These are phyloP conservation scores for Pogonus chalceus DNA, from an alignment of 1,140 invertebrate species.

Conservation along the genomic window DNA sequence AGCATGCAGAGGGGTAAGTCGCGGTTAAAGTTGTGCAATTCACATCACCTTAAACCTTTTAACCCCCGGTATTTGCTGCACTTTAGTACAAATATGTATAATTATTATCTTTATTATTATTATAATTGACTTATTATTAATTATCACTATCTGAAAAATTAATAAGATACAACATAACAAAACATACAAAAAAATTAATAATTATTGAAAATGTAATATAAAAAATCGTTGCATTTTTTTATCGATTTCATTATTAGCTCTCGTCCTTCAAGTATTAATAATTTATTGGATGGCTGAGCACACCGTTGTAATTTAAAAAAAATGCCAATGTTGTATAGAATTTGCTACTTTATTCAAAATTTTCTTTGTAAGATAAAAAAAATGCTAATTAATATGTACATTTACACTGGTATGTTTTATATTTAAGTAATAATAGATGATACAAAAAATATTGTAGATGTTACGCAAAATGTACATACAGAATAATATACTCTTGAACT, in stretches of 20 bases:
- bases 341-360: slow-evolving; percentile 4
- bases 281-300: neutral
- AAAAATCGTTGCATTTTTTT: neutral
- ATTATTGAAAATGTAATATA: neutral
- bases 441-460: neutral
- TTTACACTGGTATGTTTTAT: slow-evolving; percentile 1
- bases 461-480: neutral
- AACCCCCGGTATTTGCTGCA: neutral
- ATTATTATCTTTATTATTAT: neutral
- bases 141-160: neutral
- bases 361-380: slow-evolving; percentile 6
- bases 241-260: neutral
- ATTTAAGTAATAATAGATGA: slow-evolving; percentile 2
- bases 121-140: neutral
- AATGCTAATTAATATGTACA: slow-evolving; percentile 5
- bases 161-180: neutral
- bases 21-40: neutral
- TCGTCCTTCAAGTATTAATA: neutral
- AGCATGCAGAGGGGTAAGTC: neutral
- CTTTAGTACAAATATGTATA: slow-evolving; percentile 6
- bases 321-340: slow-evolving; percentile 3
- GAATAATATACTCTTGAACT: slow-evolving; percentile 7
- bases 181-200: neutral
- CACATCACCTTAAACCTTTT: neutral
- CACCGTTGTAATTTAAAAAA: neutral